phyloP scores from a whole-genome alignment of 2,797 vertebrate species.

The Neosilurus hyrtlii region DNA sequence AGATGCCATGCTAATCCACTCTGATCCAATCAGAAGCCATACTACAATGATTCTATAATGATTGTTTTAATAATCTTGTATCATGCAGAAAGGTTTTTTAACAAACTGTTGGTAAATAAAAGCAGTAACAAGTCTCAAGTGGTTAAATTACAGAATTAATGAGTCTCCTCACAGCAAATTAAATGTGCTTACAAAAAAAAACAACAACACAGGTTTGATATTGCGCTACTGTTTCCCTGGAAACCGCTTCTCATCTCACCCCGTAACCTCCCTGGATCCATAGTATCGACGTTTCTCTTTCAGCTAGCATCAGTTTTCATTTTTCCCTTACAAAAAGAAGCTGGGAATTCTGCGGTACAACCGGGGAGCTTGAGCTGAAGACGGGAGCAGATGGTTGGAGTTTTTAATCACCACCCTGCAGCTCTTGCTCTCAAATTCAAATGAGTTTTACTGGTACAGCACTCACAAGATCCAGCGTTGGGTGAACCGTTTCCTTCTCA shows the following conservation, averaged over 20 bases:
- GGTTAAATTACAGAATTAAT: constrained; percentile 12
- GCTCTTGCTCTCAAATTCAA: constrained; percentile 26
- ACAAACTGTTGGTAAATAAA: constrained; percentile 2
- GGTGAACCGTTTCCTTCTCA: background rate
- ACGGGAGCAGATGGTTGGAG: constrained; percentile 42
- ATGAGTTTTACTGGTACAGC: constrained; percentile 17
- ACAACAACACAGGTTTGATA: background rate
- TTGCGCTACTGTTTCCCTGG: constrained; percentile 17
- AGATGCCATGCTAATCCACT: background rate
- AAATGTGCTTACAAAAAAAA: background rate
- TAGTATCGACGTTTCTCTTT: background rate
- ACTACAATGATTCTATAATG: background rate
- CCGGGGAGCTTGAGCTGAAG: constrained; percentile 2
- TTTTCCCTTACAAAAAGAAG: background rate
- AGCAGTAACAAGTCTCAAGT: constrained; percentile 7
- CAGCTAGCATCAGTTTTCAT: background rate
- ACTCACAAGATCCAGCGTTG: background rate
- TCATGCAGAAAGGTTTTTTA: background rate
- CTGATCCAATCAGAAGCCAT: background rate
- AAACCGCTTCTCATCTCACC: constrained; percentile 22
- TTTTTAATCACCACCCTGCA: constrained; percentile 42
- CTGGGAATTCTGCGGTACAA: background rate
- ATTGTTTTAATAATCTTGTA: background rate
- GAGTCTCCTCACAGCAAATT: constrained; percentile 16
- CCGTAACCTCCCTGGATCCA: background rate